Percentiles rank a stretch among this genome's conserved stretches.
phyloP scores from a whole-genome alignment of 2,797 vertebrate genomes.

The Lepilemur ruficaudatus region DNA sequence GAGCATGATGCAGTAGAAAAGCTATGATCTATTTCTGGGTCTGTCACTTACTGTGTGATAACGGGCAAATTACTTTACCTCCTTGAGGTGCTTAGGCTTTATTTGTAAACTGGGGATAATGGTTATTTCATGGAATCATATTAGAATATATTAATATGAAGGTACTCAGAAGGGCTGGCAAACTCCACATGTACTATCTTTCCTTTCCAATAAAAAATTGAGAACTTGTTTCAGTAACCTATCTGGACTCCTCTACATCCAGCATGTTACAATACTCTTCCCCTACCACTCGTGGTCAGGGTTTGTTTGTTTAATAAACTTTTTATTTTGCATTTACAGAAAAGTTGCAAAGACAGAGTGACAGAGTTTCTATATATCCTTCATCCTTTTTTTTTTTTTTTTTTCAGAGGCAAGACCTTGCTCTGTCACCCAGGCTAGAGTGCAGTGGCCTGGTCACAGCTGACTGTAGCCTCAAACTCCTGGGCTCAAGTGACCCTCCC shows the following conservation, averaged over 20 bases:
- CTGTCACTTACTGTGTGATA: slow-evolving; percentile 27
- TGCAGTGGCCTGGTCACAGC: not conserved
- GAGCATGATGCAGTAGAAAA: slow-evolving; percentile 26
- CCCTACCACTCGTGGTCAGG: not conserved
- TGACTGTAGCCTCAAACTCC: not conserved
- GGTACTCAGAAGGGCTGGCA: not conserved
- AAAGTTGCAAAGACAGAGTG: not conserved
- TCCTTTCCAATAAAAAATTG: not conserved
- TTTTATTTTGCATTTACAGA: not conserved
- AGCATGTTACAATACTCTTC: not conserved
- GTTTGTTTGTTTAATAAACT: not conserved
- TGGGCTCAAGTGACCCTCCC: not conserved
- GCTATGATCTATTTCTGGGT: slow-evolving; percentile 8
- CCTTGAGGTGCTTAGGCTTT: not conserved
- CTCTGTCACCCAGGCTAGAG: not conserved
- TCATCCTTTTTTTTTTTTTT: not conserved
- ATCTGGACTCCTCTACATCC: not conserved
- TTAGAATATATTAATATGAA: not conserved
- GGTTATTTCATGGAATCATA: not conserved
- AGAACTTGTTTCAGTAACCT: not conserved
- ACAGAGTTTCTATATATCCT: not conserved
- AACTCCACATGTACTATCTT: not conserved
- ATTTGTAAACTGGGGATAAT: not conserved
- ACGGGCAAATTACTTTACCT: slow-evolving; percentile 3
- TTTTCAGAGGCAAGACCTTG: not conserved